These are phyloP conservation scores for Nycticryphes semicollaris DNA, from an alignment of 2,113 vertebrate genomes.

Conservation along the genomic window DNA sequence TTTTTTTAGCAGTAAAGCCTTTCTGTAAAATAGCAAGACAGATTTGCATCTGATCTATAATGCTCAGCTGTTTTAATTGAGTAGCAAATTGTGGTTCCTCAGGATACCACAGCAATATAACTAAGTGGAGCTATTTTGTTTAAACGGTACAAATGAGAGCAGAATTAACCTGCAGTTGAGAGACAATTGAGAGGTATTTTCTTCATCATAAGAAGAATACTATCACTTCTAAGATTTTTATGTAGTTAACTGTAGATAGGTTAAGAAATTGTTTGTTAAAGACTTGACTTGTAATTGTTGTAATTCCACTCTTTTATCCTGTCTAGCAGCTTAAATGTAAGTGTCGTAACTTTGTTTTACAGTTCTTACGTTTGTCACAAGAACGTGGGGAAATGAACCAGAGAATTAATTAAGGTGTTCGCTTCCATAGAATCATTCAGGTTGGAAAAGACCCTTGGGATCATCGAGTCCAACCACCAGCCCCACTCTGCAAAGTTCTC, in stretches of 20 bases:
- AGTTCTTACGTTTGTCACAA: background rate
- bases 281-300: background rate
- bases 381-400: background rate
- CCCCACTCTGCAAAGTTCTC: too few relatives aligned
- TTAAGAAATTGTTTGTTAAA: background rate
- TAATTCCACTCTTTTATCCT: background rate
- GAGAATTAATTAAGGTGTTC: background rate
- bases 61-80: background rate
- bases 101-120: background rate
- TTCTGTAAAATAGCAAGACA: background rate
- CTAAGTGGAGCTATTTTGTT: background rate
- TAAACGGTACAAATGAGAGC: background rate
- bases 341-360: background rate
- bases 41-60: background rate
- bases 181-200: background rate
- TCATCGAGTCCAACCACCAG: too few relatives aligned
- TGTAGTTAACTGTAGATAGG: background rate
- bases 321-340: background rate
- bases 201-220: background rate
- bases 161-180: background rate
- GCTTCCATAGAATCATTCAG: too few relatives aligned
- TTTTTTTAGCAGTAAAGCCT: background rate
- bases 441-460: too few relatives aligned
- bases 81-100: background rate
- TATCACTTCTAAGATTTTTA: background rate